Evolutionary conservation across 2,113 vertebrate genomes (phyloP).

Genomic region (Dromas ardeola): DNA sequence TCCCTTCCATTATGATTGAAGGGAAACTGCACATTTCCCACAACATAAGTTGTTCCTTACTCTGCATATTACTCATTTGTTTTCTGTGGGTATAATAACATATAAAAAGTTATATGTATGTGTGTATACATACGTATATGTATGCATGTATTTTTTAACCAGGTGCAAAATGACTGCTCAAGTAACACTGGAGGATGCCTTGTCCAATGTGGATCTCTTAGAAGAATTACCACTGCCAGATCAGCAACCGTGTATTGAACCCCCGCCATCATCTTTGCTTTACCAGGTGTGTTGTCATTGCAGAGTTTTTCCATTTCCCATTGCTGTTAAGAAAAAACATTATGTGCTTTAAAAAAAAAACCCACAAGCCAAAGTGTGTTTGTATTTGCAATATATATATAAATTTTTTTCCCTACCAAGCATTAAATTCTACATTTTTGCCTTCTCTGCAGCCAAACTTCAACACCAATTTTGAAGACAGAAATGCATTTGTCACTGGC

Average conservation of each 20-base stretch:
- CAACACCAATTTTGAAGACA: slow-evolving; percentile 99
- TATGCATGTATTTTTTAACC: not conserved
- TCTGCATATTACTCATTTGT: not conserved
- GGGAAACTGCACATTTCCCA: not conserved
- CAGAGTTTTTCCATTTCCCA: not conserved
- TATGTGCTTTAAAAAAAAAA: not conserved
- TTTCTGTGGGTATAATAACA: not conserved
- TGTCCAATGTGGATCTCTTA: slow-evolving; percentile 97
- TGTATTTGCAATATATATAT: not conserved
- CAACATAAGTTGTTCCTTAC: not conserved
- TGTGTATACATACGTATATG: not conserved
- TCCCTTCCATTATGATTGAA: not conserved
- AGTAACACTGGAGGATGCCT: slow-evolving; percentile 94
- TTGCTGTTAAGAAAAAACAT: not conserved
- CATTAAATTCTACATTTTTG: not conserved
- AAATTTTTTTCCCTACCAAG: not conserved
- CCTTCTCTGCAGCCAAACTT: slow-evolving; percentile 89
- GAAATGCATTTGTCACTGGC: slow-evolving; percentile 97
- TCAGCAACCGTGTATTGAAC: slow-evolving; percentile 98
- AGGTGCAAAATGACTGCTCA: slow-evolving; percentile 89
- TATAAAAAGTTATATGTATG: not conserved
- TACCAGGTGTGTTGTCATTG: slow-evolving; percentile 84
- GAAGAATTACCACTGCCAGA: slow-evolving; percentile 95
- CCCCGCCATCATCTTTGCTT: slow-evolving; percentile 92
- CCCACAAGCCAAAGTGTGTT: not conserved